Base-by-base conservation (phyloP, 2,888 invertebrate species). In the Dryococelus australis region DNA sequence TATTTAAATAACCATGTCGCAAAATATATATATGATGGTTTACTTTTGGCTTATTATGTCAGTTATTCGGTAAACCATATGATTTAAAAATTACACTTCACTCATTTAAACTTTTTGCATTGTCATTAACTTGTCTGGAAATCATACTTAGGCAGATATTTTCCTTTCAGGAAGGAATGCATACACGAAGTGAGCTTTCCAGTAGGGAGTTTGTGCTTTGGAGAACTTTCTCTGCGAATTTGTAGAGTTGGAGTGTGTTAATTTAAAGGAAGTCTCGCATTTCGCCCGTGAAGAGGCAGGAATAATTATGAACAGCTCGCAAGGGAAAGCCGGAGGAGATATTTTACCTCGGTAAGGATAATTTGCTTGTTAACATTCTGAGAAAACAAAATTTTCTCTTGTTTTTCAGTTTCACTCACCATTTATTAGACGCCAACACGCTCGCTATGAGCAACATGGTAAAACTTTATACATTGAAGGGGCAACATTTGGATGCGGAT, bases 311-410 rank as follows among this genome's bases (percentile, higher is more conserved):
- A 65, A 24, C 2, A 65, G 24, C n/a, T 65, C 65, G 65, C 65
- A 1, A 65, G 65, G 65, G 65, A 65, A 65, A n/a, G 65, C 20
- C 20, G n/a, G n/a, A 65, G 65, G 65, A 65, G n/a, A n/a, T 65
- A 10, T 65, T 65, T 65, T n/a, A 65, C 65, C 2, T 24, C n/a
- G 65, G 24, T 24, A 65, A 65, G 65, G 65, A 20, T 65, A 65
- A 65, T 65, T 65, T 65, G 10, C 65, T 65, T 65, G 65, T 65
- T 65, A 65, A 65, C 65, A 65, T 65, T 65, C 65, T n/a, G 65
- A 65, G 10, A 65, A 65, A 65, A 65, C 65, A n/a, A 65, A 65
- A 65, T 65, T 65, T 65, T 65, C 65, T 20, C 65, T 65, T 65
- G 65, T 65, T 65, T 35, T 65, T 24, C 65, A n/a, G 65, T 65